Evolutionary conservation across 2,113 vertebrate species (phyloP), one percentile per base, ranked within the genome.

Genomic region (Syrrhaptes paradoxus): DNA sequence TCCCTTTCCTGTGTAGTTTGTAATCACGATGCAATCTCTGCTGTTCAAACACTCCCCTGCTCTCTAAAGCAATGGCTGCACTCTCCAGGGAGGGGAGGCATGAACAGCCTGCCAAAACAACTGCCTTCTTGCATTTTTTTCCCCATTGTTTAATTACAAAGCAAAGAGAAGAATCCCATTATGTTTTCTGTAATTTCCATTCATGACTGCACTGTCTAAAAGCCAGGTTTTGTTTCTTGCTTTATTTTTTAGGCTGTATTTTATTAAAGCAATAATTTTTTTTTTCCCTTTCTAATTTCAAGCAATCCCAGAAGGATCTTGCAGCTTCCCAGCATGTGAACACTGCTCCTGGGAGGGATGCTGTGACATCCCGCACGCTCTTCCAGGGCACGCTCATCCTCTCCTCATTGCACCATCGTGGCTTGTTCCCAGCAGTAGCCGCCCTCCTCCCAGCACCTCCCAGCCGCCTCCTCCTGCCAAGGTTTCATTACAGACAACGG

Each of bases 221-320:
- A 63, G 63, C 29, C 32, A 72, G 32, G 6, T 31, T 86, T 52
- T 32, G 58, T n/a, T 41, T 25, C 43, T 45, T 46, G 45, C 13
- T 65, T 68, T 48, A 32, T 7, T 20, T 73, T 76, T 85, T 0
- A 17, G 17, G 5, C 58, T 83, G 28, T 11, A 2, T 36, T 73
- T 59, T 34, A 22, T 79, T 29, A 13, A 58, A 28, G 29, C 0
- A 0, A 14, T 41, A 11, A 41, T 41, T 41, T 41, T 38, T 46
- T 19, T 3, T 0, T 5, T 6, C 7, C 24, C 8, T 22, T 29
- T 7, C 52, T 7, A 1, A 9, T 11, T 2, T n/a, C 24, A 80
- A 32, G 78, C 36, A 45, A 17, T 6, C 51, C 58, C 49, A 61
- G 81, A 18, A 14, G 68, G 67, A n/a, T 43, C 36, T 11, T 10